Percentiles rank a stretch among this genome's conserved stretches.
Conservation (phyloP, 2,888 invertebrate genomes). For the Pyrgus malvae region DNA sequence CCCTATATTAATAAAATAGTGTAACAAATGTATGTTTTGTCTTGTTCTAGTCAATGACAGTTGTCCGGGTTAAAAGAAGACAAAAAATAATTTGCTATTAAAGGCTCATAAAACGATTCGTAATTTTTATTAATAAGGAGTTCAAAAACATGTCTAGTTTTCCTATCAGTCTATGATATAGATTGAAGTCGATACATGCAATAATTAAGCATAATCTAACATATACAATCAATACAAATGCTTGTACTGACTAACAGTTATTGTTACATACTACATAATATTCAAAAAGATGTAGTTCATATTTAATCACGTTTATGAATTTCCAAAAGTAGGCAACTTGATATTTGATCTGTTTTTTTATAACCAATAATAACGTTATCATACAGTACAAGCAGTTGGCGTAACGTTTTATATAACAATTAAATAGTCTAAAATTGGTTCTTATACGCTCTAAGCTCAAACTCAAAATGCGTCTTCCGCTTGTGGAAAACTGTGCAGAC, state of each 20-base stretch:
- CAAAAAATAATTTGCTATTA: too few relatives aligned
- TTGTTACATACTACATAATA: too few relatives aligned
- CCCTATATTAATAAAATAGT: too few relatives aligned
- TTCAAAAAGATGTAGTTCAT: neutral
- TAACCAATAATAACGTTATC: too few relatives aligned
- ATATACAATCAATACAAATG: constrained; percentile 11
- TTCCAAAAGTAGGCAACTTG: too few relatives aligned
- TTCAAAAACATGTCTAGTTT: constrained; percentile 26
- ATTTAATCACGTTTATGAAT: too few relatives aligned
- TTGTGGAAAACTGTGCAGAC: constrained; percentile 44
- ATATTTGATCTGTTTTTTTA: too few relatives aligned
- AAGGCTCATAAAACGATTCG: constrained; percentile 27
- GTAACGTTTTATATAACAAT: constrained; percentile 41
- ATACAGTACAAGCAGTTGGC: constrained; percentile 8
- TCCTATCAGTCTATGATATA: constrained; percentile 34
- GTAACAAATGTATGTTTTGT: too few relatives aligned
- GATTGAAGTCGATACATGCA: constrained; percentile 35
- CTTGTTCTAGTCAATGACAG: too few relatives aligned
- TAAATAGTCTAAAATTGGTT: constrained; percentile 53
- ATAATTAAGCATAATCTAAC: constrained; percentile 34
- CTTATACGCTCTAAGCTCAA: constrained; percentile 47
- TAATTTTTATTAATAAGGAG: too few relatives aligned
- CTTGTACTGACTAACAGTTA: too few relatives aligned
- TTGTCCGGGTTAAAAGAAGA: too few relatives aligned
- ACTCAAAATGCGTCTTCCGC: constrained; percentile 36